Evolutionary conservation across 30 jellyfish, hydroid and myxozoan species (phyloP), one percentile per base, ranked within the genome.

Genomic region (Pseudorhiza aurosa): DNA sequence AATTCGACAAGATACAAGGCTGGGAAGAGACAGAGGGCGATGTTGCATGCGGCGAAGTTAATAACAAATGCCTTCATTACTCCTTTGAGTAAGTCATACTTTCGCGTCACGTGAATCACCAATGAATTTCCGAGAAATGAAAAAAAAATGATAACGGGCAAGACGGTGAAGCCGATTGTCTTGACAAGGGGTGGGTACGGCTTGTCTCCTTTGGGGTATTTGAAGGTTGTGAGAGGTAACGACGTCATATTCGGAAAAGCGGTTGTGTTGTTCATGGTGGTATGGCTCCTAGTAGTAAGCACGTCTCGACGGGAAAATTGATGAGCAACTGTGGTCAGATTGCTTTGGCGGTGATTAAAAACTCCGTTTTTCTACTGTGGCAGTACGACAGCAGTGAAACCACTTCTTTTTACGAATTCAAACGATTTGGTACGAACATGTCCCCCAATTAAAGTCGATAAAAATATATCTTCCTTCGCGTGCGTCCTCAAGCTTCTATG

Each of bases 171-270:
- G 18, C 89, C 89, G 45, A 77, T 59, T 64, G 60, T 59, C 75
- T 77, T 77, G 62, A 77, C 68, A 17, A 60, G 12, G 15, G 82
- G 65, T 17, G 89, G 89, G 59, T 77, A 77, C 14, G 89, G 89
- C 26, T 45, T 77, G 33, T 77, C 89, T 6, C 75, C 82, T 3
- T 11, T 2, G 1, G 74, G 59, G 26, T 4, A 33, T 46, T 27
- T 43, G 12, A 25, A 53, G 9, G 89, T 60, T 4, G 78, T 40
- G 5, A 11, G 49, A 39, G 79, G 60, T 24, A 44, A n/a, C 10
- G 58, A 9, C 17, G 78, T 56, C 70, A 44, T 19, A 37, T 58
- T 75, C 9, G 60, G 46, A 4, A 39, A 7, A 25, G 65, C 27
- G 8, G 76, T 35, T 5, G 58, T 25, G 21, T 8, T 47, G 32